phyloP scores from a whole-genome alignment of 2,888 invertebrate genomes.

The Nomada fabriciana region DNA sequence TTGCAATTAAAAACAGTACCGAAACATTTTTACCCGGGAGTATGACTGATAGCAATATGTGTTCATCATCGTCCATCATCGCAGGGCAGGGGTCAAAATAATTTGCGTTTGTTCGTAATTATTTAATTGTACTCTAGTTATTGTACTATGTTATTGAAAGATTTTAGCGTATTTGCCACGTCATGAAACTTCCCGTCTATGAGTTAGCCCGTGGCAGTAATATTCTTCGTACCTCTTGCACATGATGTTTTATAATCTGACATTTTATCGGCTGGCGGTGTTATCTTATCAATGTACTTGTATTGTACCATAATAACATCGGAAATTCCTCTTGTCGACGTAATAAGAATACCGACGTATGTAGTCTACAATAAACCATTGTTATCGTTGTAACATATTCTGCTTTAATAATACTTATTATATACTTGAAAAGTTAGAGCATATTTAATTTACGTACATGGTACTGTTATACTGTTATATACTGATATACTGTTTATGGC shows the following conservation, averaged over 20 bases:
- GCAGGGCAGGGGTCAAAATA: too few species aligned
- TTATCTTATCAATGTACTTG: constrained; percentile 17
- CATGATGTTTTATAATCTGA: not conserved
- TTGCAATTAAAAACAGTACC: too few species aligned
- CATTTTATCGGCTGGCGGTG: not conserved
- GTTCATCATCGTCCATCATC: too few species aligned
- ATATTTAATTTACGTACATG: not conserved
- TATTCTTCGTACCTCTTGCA: not conserved
- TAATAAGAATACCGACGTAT: not conserved
- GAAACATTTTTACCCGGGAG: too few species aligned
- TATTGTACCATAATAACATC: not conserved
- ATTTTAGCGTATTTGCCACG: not conserved
- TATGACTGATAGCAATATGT: too few species aligned
- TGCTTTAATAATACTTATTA: not conserved
- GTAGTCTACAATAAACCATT: not conserved
- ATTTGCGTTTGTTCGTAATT: too few species aligned
- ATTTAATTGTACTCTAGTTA: not conserved
- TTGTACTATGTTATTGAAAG: not conserved
- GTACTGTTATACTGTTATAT: too few species aligned
- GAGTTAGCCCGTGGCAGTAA: not conserved
- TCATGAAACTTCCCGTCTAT: not conserved
- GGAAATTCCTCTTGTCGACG: not conserved
- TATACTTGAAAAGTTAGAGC: not conserved
- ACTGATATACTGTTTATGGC: not conserved
- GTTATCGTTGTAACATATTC: not conserved